These are phyloP conservation scores for Toxotes jaculatrix DNA, from an alignment of 2,113 vertebrate genomes.

Conservation along the genomic window DNA sequence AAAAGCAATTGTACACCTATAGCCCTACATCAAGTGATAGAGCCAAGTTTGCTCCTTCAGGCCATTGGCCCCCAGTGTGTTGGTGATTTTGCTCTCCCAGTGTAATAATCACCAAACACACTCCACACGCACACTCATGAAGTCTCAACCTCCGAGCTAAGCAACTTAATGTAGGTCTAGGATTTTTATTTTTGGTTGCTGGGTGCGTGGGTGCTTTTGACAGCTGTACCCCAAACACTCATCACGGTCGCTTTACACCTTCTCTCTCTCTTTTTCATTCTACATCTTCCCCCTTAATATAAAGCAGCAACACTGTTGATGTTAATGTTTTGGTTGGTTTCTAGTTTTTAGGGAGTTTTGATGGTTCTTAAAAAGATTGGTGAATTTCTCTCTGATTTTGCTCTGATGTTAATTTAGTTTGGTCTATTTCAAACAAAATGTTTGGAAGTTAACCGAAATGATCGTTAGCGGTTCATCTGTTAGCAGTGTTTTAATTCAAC, in stretches of 20 bases:
- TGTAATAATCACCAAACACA: conserved; percentile 47
- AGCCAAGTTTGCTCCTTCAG: conserved; percentile 44
- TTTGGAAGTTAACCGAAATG: background rate
- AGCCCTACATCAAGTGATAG: conserved; percentile 57
- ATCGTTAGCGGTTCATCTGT: background rate
- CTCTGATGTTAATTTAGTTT: too few relatives aligned
- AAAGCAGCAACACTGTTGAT: too few relatives aligned
- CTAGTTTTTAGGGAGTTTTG: too few relatives aligned
- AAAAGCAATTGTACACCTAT: conserved; percentile 65
- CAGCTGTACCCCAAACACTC: too few relatives aligned
- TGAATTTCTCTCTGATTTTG: background rate
- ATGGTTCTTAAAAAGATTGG: too few relatives aligned
- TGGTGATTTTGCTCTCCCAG: conserved; percentile 37
- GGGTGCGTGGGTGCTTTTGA: background rate
- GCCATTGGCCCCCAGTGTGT: conserved; percentile 50
- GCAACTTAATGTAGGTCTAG: background rate
- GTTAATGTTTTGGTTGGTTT: too few relatives aligned
- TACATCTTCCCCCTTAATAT: too few relatives aligned
- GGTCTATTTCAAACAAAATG: too few relatives aligned
- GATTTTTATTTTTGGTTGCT: background rate
- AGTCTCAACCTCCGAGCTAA: conserved; percentile 12
- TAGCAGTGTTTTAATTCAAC: background rate
- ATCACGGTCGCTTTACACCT: background rate
- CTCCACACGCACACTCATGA: conserved; percentile 12
- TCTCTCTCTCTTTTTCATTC: background rate